These are phyloP conservation scores for Harmothoe impar DNA, from an alignment of 2,888 invertebrate genomes.

Conservation along the genomic window DNA sequence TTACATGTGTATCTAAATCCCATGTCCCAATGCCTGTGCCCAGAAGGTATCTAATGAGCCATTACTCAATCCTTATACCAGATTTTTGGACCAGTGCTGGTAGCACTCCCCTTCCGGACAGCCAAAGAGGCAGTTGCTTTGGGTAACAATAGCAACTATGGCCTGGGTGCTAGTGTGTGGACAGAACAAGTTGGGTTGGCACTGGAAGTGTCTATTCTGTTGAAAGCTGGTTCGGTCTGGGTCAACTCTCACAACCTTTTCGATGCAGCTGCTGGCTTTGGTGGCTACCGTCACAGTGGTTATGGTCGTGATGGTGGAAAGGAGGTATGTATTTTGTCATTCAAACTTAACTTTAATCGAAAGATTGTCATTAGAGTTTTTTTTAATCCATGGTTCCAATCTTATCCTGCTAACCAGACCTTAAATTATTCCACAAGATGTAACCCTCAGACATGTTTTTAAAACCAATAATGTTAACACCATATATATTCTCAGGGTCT, in stretches of 20 bases:
- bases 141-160: slow-evolving; percentile 85
- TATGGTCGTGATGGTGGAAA: slow-evolving; percentile 85
- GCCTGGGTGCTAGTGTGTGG: slow-evolving; percentile 86
- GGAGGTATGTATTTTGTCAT: slow-evolving; percentile 77
- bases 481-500: slow-evolving; percentile 76
- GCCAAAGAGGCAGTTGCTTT: slow-evolving; percentile 86
- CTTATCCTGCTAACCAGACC: too few relatives aligned
- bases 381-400: too few relatives aligned
- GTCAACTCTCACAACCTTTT: slow-evolving; percentile 85
- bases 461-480: too few relatives aligned
- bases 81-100: slow-evolving; percentile 84
- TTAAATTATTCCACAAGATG: too few relatives aligned
- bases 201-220: slow-evolving; percentile 85
- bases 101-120: slow-evolving; percentile 85
- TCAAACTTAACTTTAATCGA: too few relatives aligned
- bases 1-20: too few relatives aligned
- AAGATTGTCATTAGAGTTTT: too few relatives aligned
- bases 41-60: too few relatives aligned
- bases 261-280: slow-evolving; percentile 85
- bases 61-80: slow-evolving; percentile 69
- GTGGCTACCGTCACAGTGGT: slow-evolving; percentile 85
- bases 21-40: too few relatives aligned
- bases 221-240: slow-evolving; percentile 86
- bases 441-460: too few relatives aligned
- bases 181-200: slow-evolving; percentile 85